These are phyloP conservation scores for Enteromius trimaculatus DNA, from an alignment of 2,797 vertebrate genomes.

Conservation along the genomic window DNA sequence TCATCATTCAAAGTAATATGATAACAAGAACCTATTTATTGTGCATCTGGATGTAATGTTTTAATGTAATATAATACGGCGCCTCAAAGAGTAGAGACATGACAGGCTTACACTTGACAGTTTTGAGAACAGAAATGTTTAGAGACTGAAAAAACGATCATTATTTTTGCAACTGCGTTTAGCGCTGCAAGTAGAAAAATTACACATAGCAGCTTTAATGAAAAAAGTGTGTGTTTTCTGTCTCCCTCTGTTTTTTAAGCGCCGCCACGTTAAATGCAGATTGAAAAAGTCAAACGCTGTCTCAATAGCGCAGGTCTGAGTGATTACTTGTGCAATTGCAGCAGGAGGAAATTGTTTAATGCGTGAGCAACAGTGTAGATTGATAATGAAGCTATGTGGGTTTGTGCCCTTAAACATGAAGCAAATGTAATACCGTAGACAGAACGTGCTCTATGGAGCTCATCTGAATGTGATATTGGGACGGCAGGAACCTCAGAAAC, in stretches of 20 bases:
- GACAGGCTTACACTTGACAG: no score
- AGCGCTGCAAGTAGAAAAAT: not conserved
- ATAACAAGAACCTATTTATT: no score
- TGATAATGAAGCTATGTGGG: constrained; percentile 28
- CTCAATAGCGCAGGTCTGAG: not conserved
- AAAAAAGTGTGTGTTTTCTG: not conserved
- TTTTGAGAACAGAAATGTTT: not conserved
- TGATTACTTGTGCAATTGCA: constrained; percentile 4
- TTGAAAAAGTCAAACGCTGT: not conserved
- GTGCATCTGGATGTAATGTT: no score
- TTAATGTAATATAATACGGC: no score
- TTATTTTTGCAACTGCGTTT: not conserved
- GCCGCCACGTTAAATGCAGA: not conserved
- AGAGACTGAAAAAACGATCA: not conserved
- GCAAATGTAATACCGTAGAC: constrained; percentile 18
- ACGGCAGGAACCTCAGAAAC: constrained; percentile 10
- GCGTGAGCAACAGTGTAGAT: constrained; percentile 19
- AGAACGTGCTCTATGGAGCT: constrained; percentile 24
- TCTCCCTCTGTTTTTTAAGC: not conserved
- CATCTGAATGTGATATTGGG: constrained; percentile 45
- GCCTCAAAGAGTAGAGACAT: no score
- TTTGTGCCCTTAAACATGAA: not conserved
- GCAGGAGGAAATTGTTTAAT: constrained; percentile 26
- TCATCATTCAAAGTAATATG: no score
- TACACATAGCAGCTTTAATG: not conserved